Conservation (phyloP, 2,113 vertebrate genomes). For the Gorilla gorilla region DNA sequence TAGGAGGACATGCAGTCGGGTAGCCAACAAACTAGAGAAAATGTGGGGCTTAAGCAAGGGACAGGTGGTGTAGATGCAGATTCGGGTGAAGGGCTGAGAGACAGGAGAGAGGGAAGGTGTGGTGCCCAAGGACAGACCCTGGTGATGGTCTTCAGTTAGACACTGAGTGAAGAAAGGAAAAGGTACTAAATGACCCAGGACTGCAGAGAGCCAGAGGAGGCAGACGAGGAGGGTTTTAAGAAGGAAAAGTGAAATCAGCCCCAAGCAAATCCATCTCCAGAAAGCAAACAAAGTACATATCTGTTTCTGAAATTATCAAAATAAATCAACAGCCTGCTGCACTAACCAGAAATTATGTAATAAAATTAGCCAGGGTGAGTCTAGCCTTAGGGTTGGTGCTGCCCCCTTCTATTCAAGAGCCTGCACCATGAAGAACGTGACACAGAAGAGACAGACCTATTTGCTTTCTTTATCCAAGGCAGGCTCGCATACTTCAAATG, state of each 20-base stretch:
- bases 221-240: neutral
- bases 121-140: neutral
- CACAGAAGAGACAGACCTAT: slow-evolving; percentile 17
- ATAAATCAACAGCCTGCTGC: neutral
- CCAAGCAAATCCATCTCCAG: neutral
- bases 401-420: neutral
- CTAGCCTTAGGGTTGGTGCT: neutral
- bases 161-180: neutral
- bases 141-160: neutral
- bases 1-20: neutral
- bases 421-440: neutral
- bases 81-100: neutral
- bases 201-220: neutral
- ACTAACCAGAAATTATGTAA: slow-evolving; percentile 1
- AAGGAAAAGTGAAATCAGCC: neutral
- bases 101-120: accelerated
- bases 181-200: neutral
- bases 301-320: neutral
- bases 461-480: slow-evolving; percentile 54
- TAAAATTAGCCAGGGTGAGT: neutral
- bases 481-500: slow-evolving; percentile 52
- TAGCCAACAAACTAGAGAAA: neutral
- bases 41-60: neutral
- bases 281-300: neutral
- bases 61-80: neutral